Conservation (phyloP, 2,113 vertebrate species). For the Vidua chalybeata region DNA sequence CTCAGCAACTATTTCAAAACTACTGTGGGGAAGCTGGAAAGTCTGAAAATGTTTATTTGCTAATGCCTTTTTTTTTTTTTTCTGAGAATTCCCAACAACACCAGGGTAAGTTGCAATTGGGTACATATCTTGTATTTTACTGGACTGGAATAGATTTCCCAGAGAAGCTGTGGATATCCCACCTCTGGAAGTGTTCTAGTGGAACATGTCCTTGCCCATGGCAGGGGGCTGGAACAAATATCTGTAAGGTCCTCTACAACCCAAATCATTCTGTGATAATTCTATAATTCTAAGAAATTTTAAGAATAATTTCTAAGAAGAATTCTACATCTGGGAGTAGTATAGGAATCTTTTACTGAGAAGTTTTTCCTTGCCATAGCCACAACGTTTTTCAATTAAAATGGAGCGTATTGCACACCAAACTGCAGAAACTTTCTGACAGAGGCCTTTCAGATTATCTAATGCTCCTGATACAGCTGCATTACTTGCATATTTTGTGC, state of each 20-base stretch:
- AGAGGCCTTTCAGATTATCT: background rate
- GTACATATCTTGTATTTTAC: background rate
- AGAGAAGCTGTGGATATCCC: background rate
- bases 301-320: background rate
- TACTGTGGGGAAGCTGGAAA: background rate
- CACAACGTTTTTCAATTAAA: background rate
- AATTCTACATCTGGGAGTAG: background rate
- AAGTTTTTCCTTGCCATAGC: background rate
- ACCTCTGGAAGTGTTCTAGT: background rate
- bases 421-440: background rate
- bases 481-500: background rate
- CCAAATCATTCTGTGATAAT: background rate
- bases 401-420: background rate
- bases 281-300: background rate
- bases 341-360: background rate
- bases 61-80: background rate
- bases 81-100: background rate
- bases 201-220: background rate
- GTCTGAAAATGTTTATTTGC: background rate
- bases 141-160: background rate
- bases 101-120: background rate
- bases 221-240: background rate
- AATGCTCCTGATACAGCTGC: background rate
- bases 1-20: background rate
- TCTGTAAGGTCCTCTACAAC: background rate